A percentile compares a stretch with the other conserved stretches of the same genome.
Evolutionary conservation across 2,888 invertebrate species (phyloP).

Genomic region (Meteorus cinctellus): DNA sequence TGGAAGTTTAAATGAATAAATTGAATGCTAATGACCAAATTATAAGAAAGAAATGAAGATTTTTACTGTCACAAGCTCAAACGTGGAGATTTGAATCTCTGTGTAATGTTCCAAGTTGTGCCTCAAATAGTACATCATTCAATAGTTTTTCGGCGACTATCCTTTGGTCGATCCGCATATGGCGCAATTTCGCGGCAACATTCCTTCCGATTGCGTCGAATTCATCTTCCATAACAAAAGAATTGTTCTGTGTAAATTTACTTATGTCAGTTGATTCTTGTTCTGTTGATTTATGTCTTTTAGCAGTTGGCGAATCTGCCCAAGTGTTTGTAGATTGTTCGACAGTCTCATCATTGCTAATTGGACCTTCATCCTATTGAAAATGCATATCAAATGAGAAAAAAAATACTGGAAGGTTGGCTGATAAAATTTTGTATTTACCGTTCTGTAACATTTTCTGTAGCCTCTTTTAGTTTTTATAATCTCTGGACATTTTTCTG

Average conservation of each 20-base stretch:
- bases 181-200: constrained; percentile 72
- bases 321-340: constrained; percentile 48
- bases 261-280: constrained; percentile 62
- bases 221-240: constrained; percentile 66
- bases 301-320: constrained; percentile 42
- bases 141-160: constrained; percentile 73
- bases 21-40: background rate
- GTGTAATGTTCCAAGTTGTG: constrained; percentile 72
- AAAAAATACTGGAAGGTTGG: background rate
- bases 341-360: constrained; percentile 59
- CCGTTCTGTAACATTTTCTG: constrained; percentile 65
- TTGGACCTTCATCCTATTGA: constrained; percentile 63
- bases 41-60: constrained; percentile 28
- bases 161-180: constrained; percentile 72
- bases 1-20: background rate
- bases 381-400: background rate
- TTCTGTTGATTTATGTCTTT: constrained; percentile 46
- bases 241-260: constrained; percentile 63
- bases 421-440: constrained; percentile 42
- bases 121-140: constrained; percentile 73
- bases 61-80: constrained; percentile 50
- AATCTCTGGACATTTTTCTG: constrained; percentile 65
- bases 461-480: constrained; percentile 65
- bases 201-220: constrained; percentile 71
- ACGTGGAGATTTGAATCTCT: constrained; percentile 71